Evolutionary conservation across 2,888 invertebrate genomes (phyloP).

Genomic region (Carabus problematicus): DNA sequence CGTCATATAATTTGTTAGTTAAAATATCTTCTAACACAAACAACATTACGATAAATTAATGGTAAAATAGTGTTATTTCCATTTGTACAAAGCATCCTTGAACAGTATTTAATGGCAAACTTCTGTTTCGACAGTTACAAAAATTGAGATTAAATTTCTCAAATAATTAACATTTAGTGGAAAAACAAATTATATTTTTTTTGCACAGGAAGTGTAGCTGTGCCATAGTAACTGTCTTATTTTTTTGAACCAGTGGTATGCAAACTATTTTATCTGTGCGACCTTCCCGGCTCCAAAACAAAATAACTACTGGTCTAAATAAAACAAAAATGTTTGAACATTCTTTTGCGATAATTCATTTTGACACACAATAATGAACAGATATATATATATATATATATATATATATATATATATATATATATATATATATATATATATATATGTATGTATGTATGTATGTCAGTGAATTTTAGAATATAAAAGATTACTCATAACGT

Average conservation of each 20-base stretch:
- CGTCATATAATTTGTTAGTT: no score
- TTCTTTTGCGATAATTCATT: constrained; percentile 9
- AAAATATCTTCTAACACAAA: no score
- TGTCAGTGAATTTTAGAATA: constrained; percentile 22
- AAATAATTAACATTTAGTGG: constrained; percentile 22
- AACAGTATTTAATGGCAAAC: not conserved
- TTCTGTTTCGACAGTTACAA: not conserved
- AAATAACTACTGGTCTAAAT: constrained; percentile 16
- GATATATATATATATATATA: not conserved
- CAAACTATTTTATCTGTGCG: constrained; percentile 17
- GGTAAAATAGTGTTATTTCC: no score
- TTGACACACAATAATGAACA: constrained; percentile 13
- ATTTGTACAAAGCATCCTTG: no score
- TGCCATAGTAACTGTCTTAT: constrained; percentile 6
- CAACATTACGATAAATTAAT: no score
- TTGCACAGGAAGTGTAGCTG: not conserved
- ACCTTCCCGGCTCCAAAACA: constrained; percentile 3
- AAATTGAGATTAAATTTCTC: not conserved
- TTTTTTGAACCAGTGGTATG: constrained; percentile 10
- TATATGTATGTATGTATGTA: not conserved
- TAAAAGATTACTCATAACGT: constrained; percentile 2
- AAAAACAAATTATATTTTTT: constrained; percentile 3
- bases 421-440: not conserved
- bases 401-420: not conserved
- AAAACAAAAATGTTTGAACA: constrained; percentile 3